Base-by-base conservation (phyloP, 2,113 vertebrate species). In the Sciurus niger region DNA sequence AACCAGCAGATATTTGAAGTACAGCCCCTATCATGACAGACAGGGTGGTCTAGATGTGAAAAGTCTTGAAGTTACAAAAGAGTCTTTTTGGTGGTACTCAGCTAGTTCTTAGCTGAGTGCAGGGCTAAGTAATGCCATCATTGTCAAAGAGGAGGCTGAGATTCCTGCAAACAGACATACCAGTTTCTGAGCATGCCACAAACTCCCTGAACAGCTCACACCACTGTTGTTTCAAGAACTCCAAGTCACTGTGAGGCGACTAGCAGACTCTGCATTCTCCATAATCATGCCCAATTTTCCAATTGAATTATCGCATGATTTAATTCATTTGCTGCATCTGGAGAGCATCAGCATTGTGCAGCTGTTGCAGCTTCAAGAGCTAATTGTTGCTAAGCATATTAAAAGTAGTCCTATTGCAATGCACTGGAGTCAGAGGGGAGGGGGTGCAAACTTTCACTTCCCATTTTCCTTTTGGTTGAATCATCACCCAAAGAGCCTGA, bases 241-340 rank as follows among this genome's bases (percentile, higher is more conserved):
- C 98, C 97, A 98, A 98, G 98, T 98, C 98, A 98, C 98, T 72
- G 78, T 8, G 0, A 98, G 98, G 98, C 98, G 98, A 97, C 98
- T 98, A 98, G 98, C 98, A 99, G 99, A 98, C 97, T 98, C 98
- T 98, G 97, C 97, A 98, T 98, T 99, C 98, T 98, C 98, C 98
- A 97, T 99, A 99, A 99, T 99, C 99, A 98, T 97, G 98, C 98
- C 98, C 98, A 99, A 98, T 99, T 99, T 99, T 99, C 98, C 98
- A 99, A 99, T 98, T 99, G 98, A 99, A 98, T 99, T 99, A 99
- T 98, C 96, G 72, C 97, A 96, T 99, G 98, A 99, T 99, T 99
- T 99, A 99, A 99, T 99, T 98, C 98, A 91, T 98, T 98, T 97
- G 97, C 98, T 98, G 98, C 98, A 98, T 98, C 98, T 99, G 99